Conservation (phyloP, 2,888 invertebrate species). For the Polietes domitor region DNA sequence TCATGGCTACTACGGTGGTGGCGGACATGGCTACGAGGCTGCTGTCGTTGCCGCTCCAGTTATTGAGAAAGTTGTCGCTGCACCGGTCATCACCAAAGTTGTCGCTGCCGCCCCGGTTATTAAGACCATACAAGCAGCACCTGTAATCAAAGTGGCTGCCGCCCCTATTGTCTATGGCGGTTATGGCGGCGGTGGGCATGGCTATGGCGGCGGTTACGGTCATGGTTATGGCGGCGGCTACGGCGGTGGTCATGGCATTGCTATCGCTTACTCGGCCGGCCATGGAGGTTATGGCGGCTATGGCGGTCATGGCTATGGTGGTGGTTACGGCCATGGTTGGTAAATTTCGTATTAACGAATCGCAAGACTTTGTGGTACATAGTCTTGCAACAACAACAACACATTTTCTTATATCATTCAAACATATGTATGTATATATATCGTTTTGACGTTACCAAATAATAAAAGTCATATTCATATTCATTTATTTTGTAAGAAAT, state of each 20-base stretch:
- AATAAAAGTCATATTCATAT: constrained; percentile 54
- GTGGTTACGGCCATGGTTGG: constrained; percentile 71
- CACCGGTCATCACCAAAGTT: constrained; percentile 65
- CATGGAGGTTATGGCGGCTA: constrained; percentile 65
- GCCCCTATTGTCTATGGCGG: constrained; percentile 71
- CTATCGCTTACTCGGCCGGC: too few species aligned
- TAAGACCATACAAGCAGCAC: constrained; percentile 61
- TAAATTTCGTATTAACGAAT: constrained; percentile 52
- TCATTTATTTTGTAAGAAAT: constrained; percentile 45
- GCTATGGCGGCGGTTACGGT: constrained; percentile 72
- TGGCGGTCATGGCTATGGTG: constrained; percentile 49
- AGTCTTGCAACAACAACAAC: neutral
- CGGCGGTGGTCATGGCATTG: constrained; percentile 67
- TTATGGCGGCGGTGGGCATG: constrained; percentile 64
- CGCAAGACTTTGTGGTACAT: neutral
- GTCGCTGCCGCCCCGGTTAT: constrained; percentile 71
- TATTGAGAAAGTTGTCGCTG: too few species aligned
- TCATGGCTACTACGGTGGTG: too few species aligned
- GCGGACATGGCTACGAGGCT: constrained; percentile 68
- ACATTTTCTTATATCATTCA: neutral
- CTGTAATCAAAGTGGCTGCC: constrained; percentile 66
- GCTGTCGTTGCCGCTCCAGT: constrained; percentile 64
- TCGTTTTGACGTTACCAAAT: constrained; percentile 49
- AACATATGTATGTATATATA: constrained; percentile 6
- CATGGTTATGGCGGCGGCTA: constrained; percentile 49